Base-by-base conservation (phyloP, 2,797 vertebrate species). In the Pseudochromis fuscus region DNA sequence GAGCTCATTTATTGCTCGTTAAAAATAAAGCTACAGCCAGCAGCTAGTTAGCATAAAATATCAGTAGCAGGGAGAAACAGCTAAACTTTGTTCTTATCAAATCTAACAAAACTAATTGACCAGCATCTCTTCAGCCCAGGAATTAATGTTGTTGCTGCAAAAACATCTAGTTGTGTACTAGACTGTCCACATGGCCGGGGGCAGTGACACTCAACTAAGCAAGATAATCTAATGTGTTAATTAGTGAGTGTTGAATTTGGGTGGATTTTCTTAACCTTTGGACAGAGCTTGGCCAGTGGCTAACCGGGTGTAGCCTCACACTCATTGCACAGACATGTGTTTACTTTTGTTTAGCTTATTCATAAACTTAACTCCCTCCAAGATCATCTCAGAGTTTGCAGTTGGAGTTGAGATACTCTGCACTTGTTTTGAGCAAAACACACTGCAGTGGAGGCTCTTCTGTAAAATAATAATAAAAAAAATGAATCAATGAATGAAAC, bases 381-480 rank as follows among this genome's bases (percentile, higher is more conserved):
- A 24, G 3, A 63, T 35, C 21, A 72, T 27, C 7, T 75, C 3
- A 67, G 28, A 33, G 24, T 13, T 19, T 63, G n/a, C 0, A 40
- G 42, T n/a, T 72, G 13, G 50, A 35, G 40, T 1, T 4, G n/a
- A 45, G 27, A n/a, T 65, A 71, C 68, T 55, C 10, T 59, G n/a
- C 16, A 4, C 5, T 58, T 63, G 44, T 73, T 59, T 46, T 63
- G 38, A 74, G 28, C 15, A 48, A 77, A 70, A 51, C 7, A 46
- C 33, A 69, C 64, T 4, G 27, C 11, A 38, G 38, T 8, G 1
- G 1, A 27, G 24, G 42, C 3, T 48, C 8, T 60, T 24, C 37
- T 42, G 51, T 60, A 56, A 76, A 60, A 72, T 65, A 50, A n/a
- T n/a, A n/a, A n/a, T n/a, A n/a, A n/a, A 67, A 81, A 77, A 40